phyloP scores from a whole-genome alignment of 2,888 invertebrate genomes.

The Ormyrus pomaceus region DNA sequence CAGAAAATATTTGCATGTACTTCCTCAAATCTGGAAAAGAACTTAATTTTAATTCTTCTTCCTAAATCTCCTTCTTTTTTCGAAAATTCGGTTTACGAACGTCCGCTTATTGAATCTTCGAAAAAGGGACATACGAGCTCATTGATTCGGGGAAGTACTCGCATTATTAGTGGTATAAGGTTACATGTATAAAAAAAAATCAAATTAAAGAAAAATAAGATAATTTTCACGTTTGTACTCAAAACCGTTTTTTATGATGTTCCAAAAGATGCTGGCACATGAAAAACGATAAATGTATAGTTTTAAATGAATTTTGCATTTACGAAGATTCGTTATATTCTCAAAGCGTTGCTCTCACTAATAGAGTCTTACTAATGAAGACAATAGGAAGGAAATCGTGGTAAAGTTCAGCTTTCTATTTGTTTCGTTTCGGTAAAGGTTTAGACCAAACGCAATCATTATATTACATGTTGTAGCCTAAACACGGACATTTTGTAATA shows the following conservation, averaged over 20 bases:
- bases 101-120: conserved; percentile 1
- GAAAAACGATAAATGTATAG: conserved; percentile 14
- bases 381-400: conserved; percentile 62
- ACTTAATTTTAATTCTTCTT: background rate
- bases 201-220: conserved; percentile 23
- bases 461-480: conserved; percentile 76
- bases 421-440: conserved; percentile 70
- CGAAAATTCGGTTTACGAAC: background rate
- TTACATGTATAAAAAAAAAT: background rate
- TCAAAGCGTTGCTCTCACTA: conserved; percentile 46
- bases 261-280: conserved; percentile 3
- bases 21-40: background rate
- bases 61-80: background rate
- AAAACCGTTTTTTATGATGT: conserved; percentile 12
- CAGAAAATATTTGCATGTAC: conserved; percentile 3
- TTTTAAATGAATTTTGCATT: conserved; percentile 34
- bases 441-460: conserved; percentile 75
- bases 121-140: background rate
- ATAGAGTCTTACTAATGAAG: conserved; percentile 23
- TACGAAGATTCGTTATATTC: conserved; percentile 22
- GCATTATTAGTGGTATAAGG: conserved; percentile 13
- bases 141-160: conserved; percentile 5
- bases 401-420: conserved; percentile 68
- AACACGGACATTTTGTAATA: conserved; percentile 75
- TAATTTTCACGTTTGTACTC: conserved; percentile 48